Conservation (phyloP, 2,113 vertebrate genomes). For the human (Homo sapiens) region DNA sequence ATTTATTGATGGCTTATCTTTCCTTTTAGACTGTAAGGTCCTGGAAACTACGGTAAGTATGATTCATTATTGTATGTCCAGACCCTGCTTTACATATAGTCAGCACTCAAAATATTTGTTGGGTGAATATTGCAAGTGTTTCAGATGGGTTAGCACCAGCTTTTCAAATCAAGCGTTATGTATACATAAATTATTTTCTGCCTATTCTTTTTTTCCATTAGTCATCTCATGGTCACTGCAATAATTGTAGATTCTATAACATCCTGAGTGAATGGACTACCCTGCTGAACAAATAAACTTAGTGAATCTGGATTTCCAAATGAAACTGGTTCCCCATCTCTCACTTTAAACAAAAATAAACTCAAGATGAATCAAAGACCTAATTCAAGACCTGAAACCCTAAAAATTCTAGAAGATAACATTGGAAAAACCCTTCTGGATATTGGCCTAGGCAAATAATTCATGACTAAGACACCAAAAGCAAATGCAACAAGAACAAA, state of each 20-base stretch:
- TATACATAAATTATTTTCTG: not conserved
- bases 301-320: not conserved
- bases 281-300: not conserved
- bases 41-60: not conserved
- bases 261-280: not conserved
- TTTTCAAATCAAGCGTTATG: not conserved
- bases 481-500: no score
- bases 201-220: not conserved
- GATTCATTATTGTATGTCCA: not conserved
- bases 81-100: not conserved
- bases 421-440: no score
- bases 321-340: no score
- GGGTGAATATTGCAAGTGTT: not conserved
- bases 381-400: no score
- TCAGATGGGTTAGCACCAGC: not conserved
- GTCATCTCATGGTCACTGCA: not conserved
- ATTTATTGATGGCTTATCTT: not conserved
- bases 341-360: no score
- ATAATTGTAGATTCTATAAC: not conserved
- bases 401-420: no score
- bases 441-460: no score
- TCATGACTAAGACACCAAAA: no score
- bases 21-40: not conserved
- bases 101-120: not conserved
- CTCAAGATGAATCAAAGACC: no score